Conservation (phyloP, 2,888 invertebrate genomes). For the Hololepta plana region DNA sequence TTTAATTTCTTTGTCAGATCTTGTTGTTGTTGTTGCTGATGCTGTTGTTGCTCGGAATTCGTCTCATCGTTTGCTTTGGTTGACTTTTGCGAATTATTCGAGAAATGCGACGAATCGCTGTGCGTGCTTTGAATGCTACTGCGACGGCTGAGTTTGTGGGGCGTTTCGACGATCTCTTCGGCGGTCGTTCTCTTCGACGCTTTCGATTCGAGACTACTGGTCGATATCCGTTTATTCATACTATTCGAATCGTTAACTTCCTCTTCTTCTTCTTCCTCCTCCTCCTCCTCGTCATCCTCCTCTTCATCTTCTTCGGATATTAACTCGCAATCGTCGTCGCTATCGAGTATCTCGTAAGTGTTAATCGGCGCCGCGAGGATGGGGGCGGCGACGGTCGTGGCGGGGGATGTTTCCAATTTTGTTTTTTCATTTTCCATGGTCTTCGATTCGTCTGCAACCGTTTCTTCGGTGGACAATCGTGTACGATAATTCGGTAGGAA, state of each 20-base stretch:
- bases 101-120: conserved; percentile 16
- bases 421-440: too few relatives aligned
- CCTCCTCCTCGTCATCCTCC: conserved; percentile 2
- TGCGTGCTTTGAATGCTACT: conserved; percentile 17
- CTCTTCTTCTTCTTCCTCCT: conserved; percentile 2
- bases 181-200: conserved; percentile 3
- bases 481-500: conserved; percentile 42
- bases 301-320: conserved; percentile 4
- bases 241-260: not conserved
- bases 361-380: too few relatives aligned
- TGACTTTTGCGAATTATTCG: conserved; percentile 18
- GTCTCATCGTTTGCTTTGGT: too few relatives aligned
- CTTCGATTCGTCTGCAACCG: too few relatives aligned
- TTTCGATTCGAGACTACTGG: not conserved
- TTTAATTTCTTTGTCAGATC: conserved; percentile 18
- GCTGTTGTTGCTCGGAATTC: too few relatives aligned
- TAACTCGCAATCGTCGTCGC: conserved; percentile 8
- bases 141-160: conserved; percentile 9
- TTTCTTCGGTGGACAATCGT: too few relatives aligned
- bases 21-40: too few relatives aligned
- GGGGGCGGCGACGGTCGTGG: too few relatives aligned
- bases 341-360: too few relatives aligned
- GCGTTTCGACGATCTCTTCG: conserved; percentile 2
- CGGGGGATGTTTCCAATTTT: too few relatives aligned
- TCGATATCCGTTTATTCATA: conserved; percentile 1